phyloP scores from a whole-genome alignment of 2,888 invertebrate species.

The Hipparchia semele region DNA sequence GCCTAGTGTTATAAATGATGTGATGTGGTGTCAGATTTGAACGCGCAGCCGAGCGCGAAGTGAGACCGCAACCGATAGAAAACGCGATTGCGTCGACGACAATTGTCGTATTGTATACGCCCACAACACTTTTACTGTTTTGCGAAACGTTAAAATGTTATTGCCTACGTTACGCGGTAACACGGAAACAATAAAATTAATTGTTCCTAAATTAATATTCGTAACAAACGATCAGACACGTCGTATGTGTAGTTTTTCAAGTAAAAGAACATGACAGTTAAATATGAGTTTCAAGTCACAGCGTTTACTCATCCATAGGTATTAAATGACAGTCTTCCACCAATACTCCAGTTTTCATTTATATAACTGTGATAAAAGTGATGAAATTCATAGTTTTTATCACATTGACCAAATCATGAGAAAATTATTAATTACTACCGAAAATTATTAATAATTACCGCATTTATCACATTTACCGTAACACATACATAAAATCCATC shows the following conservation, averaged over 20 bases:
- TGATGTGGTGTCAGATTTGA: slow-evolving; percentile 51
- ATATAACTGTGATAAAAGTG: too few relatives aligned
- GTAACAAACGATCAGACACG: background rate
- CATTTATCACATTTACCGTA: too few relatives aligned
- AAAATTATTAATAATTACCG: too few relatives aligned
- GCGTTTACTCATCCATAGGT: background rate
- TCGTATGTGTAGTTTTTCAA: background rate
- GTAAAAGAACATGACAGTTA: background rate
- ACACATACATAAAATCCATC: background rate
- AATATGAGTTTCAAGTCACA: background rate
- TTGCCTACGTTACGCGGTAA: slow-evolving; percentile 68
- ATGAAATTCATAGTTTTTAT: too few relatives aligned
- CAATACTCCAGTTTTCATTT: background rate
- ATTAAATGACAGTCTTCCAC: background rate
- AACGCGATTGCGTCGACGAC: slow-evolving; percentile 74
- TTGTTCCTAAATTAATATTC: slow-evolving; percentile 19
- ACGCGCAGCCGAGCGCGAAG: slow-evolving; percentile 70
- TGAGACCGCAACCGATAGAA: slow-evolving; percentile 80
- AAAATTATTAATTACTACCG: too few relatives aligned
- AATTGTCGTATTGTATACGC: slow-evolving; percentile 77
- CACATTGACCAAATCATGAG: too few relatives aligned
- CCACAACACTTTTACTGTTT: slow-evolving; percentile 77
- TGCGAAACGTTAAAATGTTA: slow-evolving; percentile 70
- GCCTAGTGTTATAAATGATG: slow-evolving; percentile 47
- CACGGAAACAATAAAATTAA: slow-evolving; percentile 50